phyloP scores from a whole-genome alignment of 2,888 invertebrate species.

The Agonopterix subpropinquella region DNA sequence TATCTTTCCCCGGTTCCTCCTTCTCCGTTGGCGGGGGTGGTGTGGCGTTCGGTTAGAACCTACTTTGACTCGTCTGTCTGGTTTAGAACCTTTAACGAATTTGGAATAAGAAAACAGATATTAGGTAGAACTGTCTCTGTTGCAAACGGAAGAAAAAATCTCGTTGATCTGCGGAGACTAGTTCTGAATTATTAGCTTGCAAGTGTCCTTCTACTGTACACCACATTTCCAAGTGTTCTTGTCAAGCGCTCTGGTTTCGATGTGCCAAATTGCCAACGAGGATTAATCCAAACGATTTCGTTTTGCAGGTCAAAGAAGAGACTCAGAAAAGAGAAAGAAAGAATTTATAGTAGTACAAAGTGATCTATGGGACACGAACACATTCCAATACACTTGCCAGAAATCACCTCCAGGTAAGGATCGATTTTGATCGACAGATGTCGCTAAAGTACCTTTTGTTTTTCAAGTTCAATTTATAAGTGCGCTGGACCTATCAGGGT shows the following conservation, averaged over 20 bases:
- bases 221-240: not conserved
- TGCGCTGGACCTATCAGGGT: too few relatives aligned
- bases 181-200: not conserved
- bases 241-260: not conserved
- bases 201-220: not conserved
- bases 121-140: too few relatives aligned
- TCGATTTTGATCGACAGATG: too few relatives aligned
- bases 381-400: slow-evolving; percentile 73
- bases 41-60: too few relatives aligned
- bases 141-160: too few relatives aligned
- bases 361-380: slow-evolving; percentile 80
- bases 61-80: too few relatives aligned
- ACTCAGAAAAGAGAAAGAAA: slow-evolving; percentile 68
- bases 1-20: too few relatives aligned
- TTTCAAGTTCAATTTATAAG: too few relatives aligned
- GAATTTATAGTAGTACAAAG: slow-evolving; percentile 80
- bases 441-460: too few relatives aligned
- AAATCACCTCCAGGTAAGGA: slow-evolving; percentile 44
- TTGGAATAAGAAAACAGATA: not conserved
- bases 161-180: not conserved
- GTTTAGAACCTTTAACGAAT: too few relatives aligned
- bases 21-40: too few relatives aligned
- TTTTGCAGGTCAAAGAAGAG: slow-evolving; percentile 60
- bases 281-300: not conserved
- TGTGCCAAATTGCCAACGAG: not conserved